Conservation (phyloP, 2,888 invertebrate genomes). For the Girardia tigrina region DNA sequence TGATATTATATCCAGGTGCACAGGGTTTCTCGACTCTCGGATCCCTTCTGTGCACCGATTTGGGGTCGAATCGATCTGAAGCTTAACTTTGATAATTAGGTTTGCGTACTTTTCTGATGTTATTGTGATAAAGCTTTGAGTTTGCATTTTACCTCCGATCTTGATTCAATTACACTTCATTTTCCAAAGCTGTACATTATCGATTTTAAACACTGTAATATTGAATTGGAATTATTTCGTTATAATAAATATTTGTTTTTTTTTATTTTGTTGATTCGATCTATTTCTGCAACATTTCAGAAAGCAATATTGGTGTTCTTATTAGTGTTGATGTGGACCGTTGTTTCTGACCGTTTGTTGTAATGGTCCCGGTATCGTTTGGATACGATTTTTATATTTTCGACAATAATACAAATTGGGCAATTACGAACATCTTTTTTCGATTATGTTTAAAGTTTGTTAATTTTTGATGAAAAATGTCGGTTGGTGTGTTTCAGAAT, state of each 20-base stretch:
- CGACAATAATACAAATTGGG: too few relatives aligned
- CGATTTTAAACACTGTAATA: constrained; percentile 23
- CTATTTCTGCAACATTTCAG: not conserved
- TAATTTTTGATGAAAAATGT: too few relatives aligned
- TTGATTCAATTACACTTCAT: constrained; percentile 15
- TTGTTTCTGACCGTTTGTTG: too few relatives aligned
- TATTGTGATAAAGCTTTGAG: constrained; percentile 23
- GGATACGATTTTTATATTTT: too few relatives aligned
- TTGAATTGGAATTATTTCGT: constrained; percentile 23
- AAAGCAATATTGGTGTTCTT: too few relatives aligned
- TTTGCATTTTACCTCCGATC: constrained; percentile 23
- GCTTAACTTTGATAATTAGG: not conserved
- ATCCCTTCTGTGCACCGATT: not conserved
- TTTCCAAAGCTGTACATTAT: constrained; percentile 20
- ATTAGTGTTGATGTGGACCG: not conserved
- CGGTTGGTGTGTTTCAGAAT: too few relatives aligned
- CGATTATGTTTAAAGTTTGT: too few relatives aligned
- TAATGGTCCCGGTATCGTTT: too few relatives aligned
- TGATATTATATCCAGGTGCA: not conserved
- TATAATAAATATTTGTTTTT: constrained; percentile 23
- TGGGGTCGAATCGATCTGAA: constrained; percentile 17
- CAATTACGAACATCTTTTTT: too few relatives aligned
- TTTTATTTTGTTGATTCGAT: not conserved
- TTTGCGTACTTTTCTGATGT: not conserved
- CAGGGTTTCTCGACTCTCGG: not conserved